Evolutionary conservation across 2,113 vertebrate genomes (phyloP), one percentile per base, ranked within the genome.

Genomic region (Brienomyrus longianalis): DNA sequence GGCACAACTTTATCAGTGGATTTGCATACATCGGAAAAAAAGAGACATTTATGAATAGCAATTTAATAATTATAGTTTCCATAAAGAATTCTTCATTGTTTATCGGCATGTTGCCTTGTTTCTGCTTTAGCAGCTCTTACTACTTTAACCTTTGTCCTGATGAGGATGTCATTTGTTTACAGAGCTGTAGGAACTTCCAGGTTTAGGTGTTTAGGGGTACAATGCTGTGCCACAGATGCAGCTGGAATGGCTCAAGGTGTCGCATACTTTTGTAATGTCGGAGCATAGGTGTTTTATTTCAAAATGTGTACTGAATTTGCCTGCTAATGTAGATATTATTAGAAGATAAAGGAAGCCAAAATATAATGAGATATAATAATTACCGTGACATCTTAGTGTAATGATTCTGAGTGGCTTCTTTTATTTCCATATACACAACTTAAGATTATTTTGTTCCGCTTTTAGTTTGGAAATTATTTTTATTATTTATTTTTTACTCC

Each of bases 91-190:
- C 95, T 95, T 96, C 95, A 96, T 96, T 95, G 95, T 97, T 97
- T 97, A 97, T 98, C 96, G 97, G 98, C 97, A 98, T 99, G 98
- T 98, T 98, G 98, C 97, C 97, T 98, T 98, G 97, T 98, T 98
- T 98, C 97, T 95, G 98, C 98, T 98, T 98, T 96, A 97, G 97
- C 97, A 96, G 96, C 97, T 99, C 96, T 94, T 96, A 96, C 96
- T 97, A 97, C 97, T 98, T 66, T 98, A 98, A 97, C 98, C 98
- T 98, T 98, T 98, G 98, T 99, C 97, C 97, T 97, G 96, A 98
- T 97, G 97, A 97, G 98, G 99, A 99, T 99, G 98, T 98, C 98
- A 98, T 97, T 98, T 98, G 98, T 99, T 99, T 99, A 99, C 98
- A 98, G 97, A 96, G 95, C 95, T 95, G 95, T 98, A 98, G 97